phyloP scores from a whole-genome alignment of 2,888 invertebrate species.

The Homarus gammarus region DNA sequence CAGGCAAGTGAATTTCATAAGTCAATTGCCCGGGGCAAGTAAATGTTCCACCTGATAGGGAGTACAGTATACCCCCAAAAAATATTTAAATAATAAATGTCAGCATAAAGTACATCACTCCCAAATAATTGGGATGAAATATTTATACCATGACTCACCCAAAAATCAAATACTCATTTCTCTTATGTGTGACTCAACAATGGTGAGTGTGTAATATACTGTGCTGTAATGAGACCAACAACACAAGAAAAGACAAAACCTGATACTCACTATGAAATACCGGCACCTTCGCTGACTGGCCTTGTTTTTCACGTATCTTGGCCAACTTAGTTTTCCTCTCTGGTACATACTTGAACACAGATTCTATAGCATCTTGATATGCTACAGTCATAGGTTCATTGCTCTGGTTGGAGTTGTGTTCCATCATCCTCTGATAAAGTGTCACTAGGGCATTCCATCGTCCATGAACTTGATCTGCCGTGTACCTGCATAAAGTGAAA shows the following conservation, averaged over 20 bases:
- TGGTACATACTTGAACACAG: conserved; percentile 17
- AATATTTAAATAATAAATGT: no score
- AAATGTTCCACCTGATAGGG: no score
- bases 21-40: no score
- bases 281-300: neutral
- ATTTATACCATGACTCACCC: no score
- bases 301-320: neutral
- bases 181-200: no score
- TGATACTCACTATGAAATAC: neutral
- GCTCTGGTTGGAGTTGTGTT: conserved; percentile 17
- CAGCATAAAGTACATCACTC: no score
- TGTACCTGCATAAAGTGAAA: conserved; percentile 11
- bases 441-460: conserved; percentile 42
- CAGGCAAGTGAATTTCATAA: no score
- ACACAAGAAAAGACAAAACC: neutral
- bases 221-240: no score
- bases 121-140: no score
- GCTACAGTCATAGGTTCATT: conserved; percentile 34
- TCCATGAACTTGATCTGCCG: conserved; percentile 45
- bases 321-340: neutral
- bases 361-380: conserved; percentile 27
- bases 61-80: no score
- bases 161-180: no score
- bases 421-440: conserved; percentile 30
- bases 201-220: no score